Base-by-base conservation (phyloP, 2,888 invertebrate genomes). In the Synanthedon andrenaeformis region DNA sequence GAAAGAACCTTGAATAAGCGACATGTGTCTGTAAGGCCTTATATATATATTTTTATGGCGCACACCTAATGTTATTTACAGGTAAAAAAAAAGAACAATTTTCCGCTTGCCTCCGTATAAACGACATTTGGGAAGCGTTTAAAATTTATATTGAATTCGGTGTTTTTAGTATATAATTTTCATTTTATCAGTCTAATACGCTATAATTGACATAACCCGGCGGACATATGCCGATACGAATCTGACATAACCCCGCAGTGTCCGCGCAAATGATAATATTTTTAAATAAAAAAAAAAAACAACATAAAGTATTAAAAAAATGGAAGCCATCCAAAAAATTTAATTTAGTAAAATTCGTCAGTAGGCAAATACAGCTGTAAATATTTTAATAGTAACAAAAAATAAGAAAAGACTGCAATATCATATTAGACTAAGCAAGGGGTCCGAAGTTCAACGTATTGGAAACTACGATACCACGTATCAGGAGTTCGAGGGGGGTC, bases 21-120 rank as follows among this genome's bases (percentile, higher is more conserved):
- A 69, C 70, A 70, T 67, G 68, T 72, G 70, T 70, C 66, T 59
- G 59, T 58, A 55, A 59, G 62, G 62, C 66, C 65, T 68, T 70
- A 67, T 69, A 69, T 69, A 75, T 70, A 67, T 69, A 69, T 69
- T 74, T 74, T 74, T 72, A 73, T 70, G 67, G 61, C 62, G 63
- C 62, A 45, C 45, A 63, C 68, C 69, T 69, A 73, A 77, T 65
- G 72, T 75, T 76, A 76, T 77, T 77, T 76, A 74, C 73, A 67
- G 71, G 65, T 65, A 66, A n/a, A n/a, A n/a, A 71, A 70, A 72
- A 72, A 68, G 67, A 70, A 62, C 72, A 72, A 75, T 76, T 76
- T 71, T 67, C 69, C 70, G 65, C 65, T 69, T 66, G 66, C 68
- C 64, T 63, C 65, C 55, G 45, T 50, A 62, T 59, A 52, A 55